Conservation (phyloP, 1,140 invertebrate genomes). For the Metopolophium dirhodum region DNA sequence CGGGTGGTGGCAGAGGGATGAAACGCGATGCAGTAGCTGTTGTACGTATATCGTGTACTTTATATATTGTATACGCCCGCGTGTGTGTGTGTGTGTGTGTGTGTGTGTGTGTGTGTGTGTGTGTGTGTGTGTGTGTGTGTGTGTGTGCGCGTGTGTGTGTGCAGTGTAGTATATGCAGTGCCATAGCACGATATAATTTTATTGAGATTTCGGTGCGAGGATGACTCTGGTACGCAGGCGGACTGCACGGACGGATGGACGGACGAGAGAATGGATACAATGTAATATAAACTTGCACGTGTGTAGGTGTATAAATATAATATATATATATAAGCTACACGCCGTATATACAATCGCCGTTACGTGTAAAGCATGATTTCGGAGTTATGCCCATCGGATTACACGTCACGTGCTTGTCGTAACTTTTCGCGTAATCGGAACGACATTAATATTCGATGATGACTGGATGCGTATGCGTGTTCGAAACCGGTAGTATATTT, state of each 20-base stretch:
- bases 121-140: no score
- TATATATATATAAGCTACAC: background rate
- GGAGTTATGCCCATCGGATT: conserved; percentile 25
- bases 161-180: background rate
- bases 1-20: background rate
- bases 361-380: conserved; percentile 36
- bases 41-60: background rate
- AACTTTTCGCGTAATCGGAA: conserved; percentile 52
- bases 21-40: background rate
- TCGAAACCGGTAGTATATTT: background rate
- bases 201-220: conserved; percentile 23
- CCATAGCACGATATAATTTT: conserved; percentile 32
- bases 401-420: conserved; percentile 44
- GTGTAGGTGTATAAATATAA: background rate
- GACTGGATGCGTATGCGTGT: background rate
- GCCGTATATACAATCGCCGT: conserved; percentile 17
- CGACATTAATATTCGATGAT: conserved; percentile 51
- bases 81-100: no score
- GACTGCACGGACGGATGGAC: background rate
- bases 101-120: background rate
- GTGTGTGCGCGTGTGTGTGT: no score
- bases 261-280: conserved; percentile 17
- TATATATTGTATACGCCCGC: background rate
- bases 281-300: background rate
- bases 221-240: background rate